Evolutionary conservation across 2,888 invertebrate genomes (phyloP).

Genomic region (Philhelius pedissequus): DNA sequence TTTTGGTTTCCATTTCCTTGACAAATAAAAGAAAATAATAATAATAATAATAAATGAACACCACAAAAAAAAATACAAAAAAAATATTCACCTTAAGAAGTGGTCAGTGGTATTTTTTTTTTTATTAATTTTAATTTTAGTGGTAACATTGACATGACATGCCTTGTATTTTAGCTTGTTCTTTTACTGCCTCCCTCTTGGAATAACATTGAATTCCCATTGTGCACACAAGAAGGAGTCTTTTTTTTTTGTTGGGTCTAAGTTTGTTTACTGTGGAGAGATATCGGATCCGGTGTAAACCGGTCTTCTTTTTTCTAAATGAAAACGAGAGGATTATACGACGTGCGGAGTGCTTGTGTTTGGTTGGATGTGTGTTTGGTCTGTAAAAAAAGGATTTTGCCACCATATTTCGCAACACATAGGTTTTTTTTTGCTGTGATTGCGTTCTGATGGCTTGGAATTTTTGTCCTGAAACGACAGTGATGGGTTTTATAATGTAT

Average conservation of each 20-base stretch:
- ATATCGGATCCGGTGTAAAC: constrained; percentile 58
- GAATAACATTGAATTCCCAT: constrained; percentile 43
- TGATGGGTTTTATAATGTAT: too few relatives aligned
- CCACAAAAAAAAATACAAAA: not conserved
- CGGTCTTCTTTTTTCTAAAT: constrained; percentile 40
- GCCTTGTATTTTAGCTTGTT: constrained; percentile 51
- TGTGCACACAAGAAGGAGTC: constrained; percentile 29
- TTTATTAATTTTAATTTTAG: constrained; percentile 20
- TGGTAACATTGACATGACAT: constrained; percentile 59
- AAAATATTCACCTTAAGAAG: constrained; percentile 16
- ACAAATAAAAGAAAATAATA: not conserved
- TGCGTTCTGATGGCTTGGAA: constrained; percentile 5
- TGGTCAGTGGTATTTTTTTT: constrained; percentile 29
- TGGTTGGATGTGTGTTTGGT: constrained; percentile 50
- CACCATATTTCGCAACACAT: constrained; percentile 62
- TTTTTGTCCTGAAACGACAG: constrained; percentile 15
- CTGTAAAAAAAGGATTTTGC: constrained; percentile 39
- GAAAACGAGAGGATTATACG: constrained; percentile 60
- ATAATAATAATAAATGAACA: not conserved
- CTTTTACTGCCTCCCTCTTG: constrained; percentile 15
- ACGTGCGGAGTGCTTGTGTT: constrained; percentile 13
- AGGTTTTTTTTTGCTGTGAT: constrained; percentile 16
- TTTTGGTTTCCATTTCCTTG: constrained; percentile 61
- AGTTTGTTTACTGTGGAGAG: constrained; percentile 42
- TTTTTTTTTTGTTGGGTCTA: not conserved